These are phyloP conservation scores for Beris morrisii DNA, from an alignment of 2,888 invertebrate genomes.

Conservation along the genomic window DNA sequence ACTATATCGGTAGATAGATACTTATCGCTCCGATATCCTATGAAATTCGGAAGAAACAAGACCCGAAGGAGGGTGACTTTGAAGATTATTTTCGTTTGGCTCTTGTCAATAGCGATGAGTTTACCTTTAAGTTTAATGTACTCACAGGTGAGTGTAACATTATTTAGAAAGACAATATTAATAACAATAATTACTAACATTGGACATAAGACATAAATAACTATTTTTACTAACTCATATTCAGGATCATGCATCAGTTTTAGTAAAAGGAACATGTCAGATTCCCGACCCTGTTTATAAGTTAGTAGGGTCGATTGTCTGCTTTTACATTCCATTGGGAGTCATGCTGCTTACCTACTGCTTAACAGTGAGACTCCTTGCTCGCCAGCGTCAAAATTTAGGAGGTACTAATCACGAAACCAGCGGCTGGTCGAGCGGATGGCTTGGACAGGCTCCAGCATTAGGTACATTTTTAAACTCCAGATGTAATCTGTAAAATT, in stretches of 20 bases:
- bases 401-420: conserved; percentile 54
- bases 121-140: conserved; percentile 87
- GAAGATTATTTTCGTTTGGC: conserved; percentile 93
- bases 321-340: conserved; percentile 92
- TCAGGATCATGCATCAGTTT: conserved; percentile 80
- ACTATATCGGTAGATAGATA: conserved; percentile 96
- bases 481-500: too few relatives aligned
- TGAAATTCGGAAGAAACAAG: conserved; percentile 89
- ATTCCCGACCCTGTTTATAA: conserved; percentile 88
- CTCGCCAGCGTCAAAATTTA: conserved; percentile 76
- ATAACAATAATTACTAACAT: conserved; percentile 10
- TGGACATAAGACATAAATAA: too few relatives aligned
- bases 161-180: not conserved
- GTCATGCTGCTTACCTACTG: conserved; percentile 97
- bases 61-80: conserved; percentile 80
- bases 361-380: conserved; percentile 84
- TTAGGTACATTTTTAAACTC: conserved; percentile 56
- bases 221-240: conserved; percentile 19
- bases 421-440: conserved; percentile 74
- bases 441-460: conserved; percentile 65
- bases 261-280: conserved; percentile 82
- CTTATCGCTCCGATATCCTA: conserved; percentile 86
- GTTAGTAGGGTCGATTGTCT: conserved; percentile 90
- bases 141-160: conserved; percentile 77
- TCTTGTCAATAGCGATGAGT: conserved; percentile 89